Evolutionary conservation across 2,113 vertebrate genomes (phyloP).

Genomic region (Chaetops frenatus): DNA sequence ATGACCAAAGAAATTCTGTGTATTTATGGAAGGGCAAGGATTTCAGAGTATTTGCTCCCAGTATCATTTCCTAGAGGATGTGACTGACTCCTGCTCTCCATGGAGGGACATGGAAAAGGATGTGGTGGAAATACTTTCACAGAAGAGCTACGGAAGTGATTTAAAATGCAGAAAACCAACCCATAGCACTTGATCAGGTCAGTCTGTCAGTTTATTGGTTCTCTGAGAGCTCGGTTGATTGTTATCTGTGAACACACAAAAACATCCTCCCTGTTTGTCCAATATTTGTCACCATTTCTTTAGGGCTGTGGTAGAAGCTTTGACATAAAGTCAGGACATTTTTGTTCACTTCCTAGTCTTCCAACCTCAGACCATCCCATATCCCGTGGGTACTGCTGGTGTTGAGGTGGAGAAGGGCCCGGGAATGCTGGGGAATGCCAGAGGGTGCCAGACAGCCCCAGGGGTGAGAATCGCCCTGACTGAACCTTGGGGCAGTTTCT

Average conservation of each 20-base stretch:
- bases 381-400: not conserved
- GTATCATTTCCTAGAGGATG: not conserved
- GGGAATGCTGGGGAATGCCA: not conserved
- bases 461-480: not conserved
- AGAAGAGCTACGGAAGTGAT: not conserved
- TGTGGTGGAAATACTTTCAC: not conserved
- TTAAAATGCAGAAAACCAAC: not conserved
- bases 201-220: not conserved
- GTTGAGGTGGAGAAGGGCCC: not conserved
- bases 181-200: not conserved
- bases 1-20: not conserved
- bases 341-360: not conserved
- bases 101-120: fast-evolving
- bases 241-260: not conserved
- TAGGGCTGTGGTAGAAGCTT: not conserved
- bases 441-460: not conserved
- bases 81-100: not conserved
- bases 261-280: fast-evolving
- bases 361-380: not conserved
- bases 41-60: not conserved
- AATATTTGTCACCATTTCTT: not conserved
- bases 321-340: not conserved
- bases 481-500: not conserved
- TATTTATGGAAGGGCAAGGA: not conserved
- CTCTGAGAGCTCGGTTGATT: not conserved